phyloP scores from a whole-genome alignment of 2,113 vertebrate genomes.

The Diadophis punctatus region DNA sequence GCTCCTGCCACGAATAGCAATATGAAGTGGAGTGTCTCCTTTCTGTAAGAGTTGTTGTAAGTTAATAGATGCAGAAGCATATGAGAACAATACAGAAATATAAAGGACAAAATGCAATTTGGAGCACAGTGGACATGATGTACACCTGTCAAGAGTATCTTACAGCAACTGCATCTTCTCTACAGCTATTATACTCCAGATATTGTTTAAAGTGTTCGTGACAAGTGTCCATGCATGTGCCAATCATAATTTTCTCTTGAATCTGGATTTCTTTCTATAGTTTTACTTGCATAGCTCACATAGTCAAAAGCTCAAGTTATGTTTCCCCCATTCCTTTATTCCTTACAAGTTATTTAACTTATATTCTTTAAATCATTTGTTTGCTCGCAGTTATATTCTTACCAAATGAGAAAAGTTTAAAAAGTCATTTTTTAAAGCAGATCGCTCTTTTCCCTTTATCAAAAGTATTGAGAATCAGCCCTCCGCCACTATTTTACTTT shows the following conservation, averaged over 20 bases:
- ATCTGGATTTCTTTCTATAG: neutral
- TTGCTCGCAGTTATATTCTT: neutral
- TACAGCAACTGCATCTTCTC: neutral
- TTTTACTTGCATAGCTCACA: neutral
- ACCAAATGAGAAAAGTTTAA: neutral
- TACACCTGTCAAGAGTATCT: neutral
- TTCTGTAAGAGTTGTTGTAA: constrained; percentile 71
- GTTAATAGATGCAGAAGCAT: neutral
- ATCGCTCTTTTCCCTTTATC: too few relatives aligned
- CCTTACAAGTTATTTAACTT: neutral
- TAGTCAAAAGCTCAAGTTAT: neutral
- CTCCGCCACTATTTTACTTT: neutral
- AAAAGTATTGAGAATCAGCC: neutral
- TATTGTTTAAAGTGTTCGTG: neutral
- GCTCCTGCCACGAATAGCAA: constrained; percentile 93
- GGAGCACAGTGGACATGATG: neutral
- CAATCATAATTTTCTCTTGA: neutral
- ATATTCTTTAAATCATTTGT: neutral
- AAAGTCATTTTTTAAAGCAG: neutral
- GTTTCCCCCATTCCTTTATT: neutral
- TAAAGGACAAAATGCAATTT: neutral
- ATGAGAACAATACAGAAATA: neutral
- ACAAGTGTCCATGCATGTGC: neutral
- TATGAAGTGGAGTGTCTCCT: constrained; percentile 94
- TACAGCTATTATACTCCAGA: neutral